A percentile compares a stretch with the other conserved stretches of the same genome.
phyloP scores from a whole-genome alignment of 2,797 vertebrate genomes.

The Pristis pectinata region DNA sequence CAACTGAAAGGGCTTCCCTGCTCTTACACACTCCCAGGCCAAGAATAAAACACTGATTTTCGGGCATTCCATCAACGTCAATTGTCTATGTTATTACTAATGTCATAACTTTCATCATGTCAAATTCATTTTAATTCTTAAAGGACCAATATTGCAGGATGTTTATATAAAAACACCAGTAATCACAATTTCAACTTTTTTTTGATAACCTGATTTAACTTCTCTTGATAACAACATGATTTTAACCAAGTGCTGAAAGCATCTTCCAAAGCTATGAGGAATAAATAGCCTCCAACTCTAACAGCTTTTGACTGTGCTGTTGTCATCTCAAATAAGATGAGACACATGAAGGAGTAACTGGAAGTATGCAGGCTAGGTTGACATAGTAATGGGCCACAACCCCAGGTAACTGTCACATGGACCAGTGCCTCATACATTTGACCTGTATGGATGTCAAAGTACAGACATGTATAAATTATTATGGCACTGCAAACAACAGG shows the following conservation, averaged over 20 bases:
- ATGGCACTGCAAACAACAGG: neutral
- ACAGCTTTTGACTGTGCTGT: neutral
- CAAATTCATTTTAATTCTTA: neutral
- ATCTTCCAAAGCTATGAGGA: neutral
- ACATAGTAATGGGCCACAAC: neutral
- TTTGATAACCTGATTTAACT: neutral
- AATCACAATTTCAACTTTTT: neutral
- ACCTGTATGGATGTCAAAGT: neutral
- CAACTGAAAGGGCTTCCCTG: neutral
- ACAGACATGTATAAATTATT: neutral
- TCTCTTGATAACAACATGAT: neutral
- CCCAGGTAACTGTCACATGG: neutral
- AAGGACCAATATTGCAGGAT: neutral
- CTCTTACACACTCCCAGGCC: neutral
- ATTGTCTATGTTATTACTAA: neutral
- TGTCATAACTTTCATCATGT: neutral
- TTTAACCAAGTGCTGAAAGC: neutral
- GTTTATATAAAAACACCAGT: neutral
- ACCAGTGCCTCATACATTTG: neutral
- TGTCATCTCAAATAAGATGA: neutral
- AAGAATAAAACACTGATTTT: neutral
- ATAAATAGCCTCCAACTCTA: neutral
- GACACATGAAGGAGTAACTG: neutral
- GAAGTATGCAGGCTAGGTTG: neutral
- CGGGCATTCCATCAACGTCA: neutral